Base-by-base conservation (phyloP, 2,113 vertebrate species). In the Galbula dea region DNA sequence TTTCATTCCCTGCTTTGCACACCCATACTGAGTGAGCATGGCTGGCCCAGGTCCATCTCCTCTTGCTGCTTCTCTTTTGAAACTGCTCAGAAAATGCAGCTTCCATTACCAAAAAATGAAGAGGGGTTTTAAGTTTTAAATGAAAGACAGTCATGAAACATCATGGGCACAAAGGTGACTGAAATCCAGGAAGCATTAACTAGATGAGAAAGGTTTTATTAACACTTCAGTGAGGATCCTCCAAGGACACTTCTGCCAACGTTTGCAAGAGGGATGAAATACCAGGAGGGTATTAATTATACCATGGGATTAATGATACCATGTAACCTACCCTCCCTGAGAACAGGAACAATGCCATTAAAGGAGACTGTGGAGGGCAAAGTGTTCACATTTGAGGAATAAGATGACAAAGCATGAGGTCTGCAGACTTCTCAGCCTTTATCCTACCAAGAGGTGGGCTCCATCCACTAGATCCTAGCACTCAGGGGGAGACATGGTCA, bases 1-100 rank as follows among this genome's bases (percentile, higher is more conserved):
- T 74, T 84, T 55, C 17, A 7, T n/a, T 51, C 71, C 36, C 37
- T 29, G 21, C 30, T 15, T 16, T 11, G 32, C 41, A 41, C 29
- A 3, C 48, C 24, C 72, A 4, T 1, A 4, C 0, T 7, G 65
- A 59, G 17, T 0, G 29, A 69, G 55, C 20, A 7, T 0, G 5
- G 65, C 4, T 71, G 65, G 69, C 57, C 69, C 39, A 15, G 22
- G 12, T 27, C 69, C 61, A 17, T 22, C 32, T 63, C 2, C 0
- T 15, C 6, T 9, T 15, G 39, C 36, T 74, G 24, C 23, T 29
- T 36, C 32, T 15, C 80, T 88, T 54, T 77, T 49, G 43, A 58
- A 90, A 55, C 14, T 4, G 51, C 39, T 61, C 41, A 52, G 43
- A 55, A 81, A 95, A 81, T 1, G 0, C 34, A 59, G 51, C 12